Conservation (phyloP, 2,888 invertebrate species). For the Hoplodrina blanda region DNA sequence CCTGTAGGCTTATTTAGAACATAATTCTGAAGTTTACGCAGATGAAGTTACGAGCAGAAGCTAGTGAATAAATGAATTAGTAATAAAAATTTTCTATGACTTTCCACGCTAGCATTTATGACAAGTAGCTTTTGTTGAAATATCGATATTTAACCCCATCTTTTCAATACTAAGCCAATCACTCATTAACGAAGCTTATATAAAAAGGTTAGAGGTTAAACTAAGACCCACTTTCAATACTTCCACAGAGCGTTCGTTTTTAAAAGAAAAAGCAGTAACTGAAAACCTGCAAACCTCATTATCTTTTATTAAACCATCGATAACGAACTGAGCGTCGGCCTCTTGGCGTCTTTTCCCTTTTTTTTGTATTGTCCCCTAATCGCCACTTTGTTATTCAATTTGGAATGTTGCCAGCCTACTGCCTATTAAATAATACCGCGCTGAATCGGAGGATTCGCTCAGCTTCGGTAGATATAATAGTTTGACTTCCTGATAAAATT, state of each 20-base stretch:
- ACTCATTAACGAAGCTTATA: neutral
- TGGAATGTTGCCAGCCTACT: slow-evolving; percentile 78
- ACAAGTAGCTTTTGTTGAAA: no score
- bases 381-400: slow-evolving; percentile 85
- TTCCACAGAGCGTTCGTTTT: slow-evolving; percentile 43
- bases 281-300: slow-evolving; percentile 57
- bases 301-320: slow-evolving; percentile 63
- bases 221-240: slow-evolving; percentile 45
- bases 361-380: slow-evolving; percentile 78
- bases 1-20: no score
- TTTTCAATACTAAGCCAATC: neutral
- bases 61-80: no score
- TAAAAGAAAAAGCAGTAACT: slow-evolving; percentile 51
- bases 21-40: no score
- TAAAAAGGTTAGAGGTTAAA: slow-evolving; percentile 7
- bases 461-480: slow-evolving; percentile 40
- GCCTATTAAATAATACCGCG: slow-evolving; percentile 76
- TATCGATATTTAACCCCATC: no score
- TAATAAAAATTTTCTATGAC: no score
- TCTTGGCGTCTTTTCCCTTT: slow-evolving; percentile 67
- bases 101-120: no score
- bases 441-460: slow-evolving; percentile 58
- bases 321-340: slow-evolving; percentile 63
- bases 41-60: no score
- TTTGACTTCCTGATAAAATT: slow-evolving; percentile 41